Percentiles rank a stretch among this genome's conserved stretches.
phyloP scores from a whole-genome alignment of 2,797 vertebrate genomes.

The Hapalemur alaotrensis region DNA sequence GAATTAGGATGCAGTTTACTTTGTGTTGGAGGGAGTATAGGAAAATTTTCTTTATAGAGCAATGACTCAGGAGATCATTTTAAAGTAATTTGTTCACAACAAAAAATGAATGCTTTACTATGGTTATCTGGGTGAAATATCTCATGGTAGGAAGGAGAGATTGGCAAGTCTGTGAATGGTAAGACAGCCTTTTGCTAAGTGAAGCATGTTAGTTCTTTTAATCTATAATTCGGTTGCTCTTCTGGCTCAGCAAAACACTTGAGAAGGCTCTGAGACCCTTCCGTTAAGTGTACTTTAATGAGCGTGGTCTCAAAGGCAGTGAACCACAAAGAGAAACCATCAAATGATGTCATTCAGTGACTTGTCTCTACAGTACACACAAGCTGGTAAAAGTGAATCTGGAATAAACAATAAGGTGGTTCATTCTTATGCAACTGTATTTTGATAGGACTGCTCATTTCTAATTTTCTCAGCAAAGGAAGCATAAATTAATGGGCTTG shows the following conservation, averaged over 20 bases:
- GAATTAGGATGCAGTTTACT: background rate
- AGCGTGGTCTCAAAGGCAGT: background rate
- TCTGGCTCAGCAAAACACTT: background rate
- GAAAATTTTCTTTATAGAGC: background rate
- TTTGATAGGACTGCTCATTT: background rate
- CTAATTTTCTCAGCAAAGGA: background rate
- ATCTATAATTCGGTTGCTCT: conserved; percentile 28
- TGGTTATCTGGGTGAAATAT: background rate
- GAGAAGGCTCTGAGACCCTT: background rate
- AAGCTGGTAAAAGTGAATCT: background rate
- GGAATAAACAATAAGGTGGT: background rate
- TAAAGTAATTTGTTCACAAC: background rate
- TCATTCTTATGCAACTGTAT: background rate
- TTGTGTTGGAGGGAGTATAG: background rate
- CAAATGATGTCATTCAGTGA: background rate
- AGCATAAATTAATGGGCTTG: background rate
- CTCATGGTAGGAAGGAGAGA: background rate
- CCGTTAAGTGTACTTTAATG: background rate
- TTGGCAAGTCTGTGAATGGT: background rate
- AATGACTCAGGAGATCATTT: background rate
- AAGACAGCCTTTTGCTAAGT: background rate
- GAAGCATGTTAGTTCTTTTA: conserved; percentile 5
- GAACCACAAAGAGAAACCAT: background rate
- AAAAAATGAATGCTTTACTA: background rate
- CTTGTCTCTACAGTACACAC: background rate